Base-by-base conservation (phyloP, 2,888 invertebrate species). In the Polydrusus cervinus region DNA sequence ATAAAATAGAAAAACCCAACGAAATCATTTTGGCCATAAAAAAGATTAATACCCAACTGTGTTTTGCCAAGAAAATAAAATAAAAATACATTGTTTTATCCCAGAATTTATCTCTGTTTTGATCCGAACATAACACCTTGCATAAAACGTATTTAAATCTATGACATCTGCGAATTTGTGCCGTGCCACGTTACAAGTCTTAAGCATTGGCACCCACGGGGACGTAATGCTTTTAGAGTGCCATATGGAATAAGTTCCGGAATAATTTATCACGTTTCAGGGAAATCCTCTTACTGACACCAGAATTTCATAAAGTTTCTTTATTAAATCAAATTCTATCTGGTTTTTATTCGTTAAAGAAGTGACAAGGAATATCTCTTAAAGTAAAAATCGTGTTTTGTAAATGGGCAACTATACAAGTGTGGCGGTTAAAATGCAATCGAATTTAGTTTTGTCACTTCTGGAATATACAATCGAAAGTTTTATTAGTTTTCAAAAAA, bases 211-310 rank as follows among this genome's bases (percentile, higher is more conserved):
- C 70, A 74, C 70, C 75, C 71, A 62, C 65, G 47, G 75, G 57
- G 71, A 60, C 60, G 66, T 75, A 75, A 75, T 75, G 75, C 75
- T 75, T 75, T 71, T 75, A 75, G 75, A 75, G 75, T 68, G 65
- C 75, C 71, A 71, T 53, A 71, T 71, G 75, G 71, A 71, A 66
- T 70, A 71, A 75, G 75, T 75, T 71, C 53, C 62, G 40, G 75
- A 75, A 75, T 75, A 75, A 75, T 75, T 75, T 75, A 75, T 75
- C 65, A 71, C 47, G 70, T 57, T 75, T 71, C 55, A 43, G 18
- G 66, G 53, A 72, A 72, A 72, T 57, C 72, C 72, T 57, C 72
- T 67, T 71, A 71, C 47, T 72, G 72, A 60, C 66, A 62, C 70
- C 45, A 64, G 70, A 74, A 64, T 74, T 74, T 74, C 69, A 53